Percentiles rank a stretch among this genome's conserved stretches.
These are phyloP conservation scores for Herminia tarsipennalis DNA, from an alignment of 2,888 invertebrate genomes.

Conservation along the genomic window DNA sequence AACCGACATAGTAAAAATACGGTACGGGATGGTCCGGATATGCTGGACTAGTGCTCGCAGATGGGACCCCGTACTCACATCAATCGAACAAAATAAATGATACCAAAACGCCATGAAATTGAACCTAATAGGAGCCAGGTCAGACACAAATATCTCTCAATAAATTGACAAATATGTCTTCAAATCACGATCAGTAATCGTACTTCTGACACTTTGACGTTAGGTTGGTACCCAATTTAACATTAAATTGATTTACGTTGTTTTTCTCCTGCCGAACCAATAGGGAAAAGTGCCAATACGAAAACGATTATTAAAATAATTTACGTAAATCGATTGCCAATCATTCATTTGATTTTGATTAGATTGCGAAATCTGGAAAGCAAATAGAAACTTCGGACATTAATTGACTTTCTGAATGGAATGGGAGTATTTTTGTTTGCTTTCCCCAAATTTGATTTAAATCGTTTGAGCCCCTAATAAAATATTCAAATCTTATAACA, in stretches of 20 bases:
- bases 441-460: slow-evolving; percentile 12
- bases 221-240: no score
- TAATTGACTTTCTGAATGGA: slow-evolving; percentile 18
- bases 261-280: neutral
- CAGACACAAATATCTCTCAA: no score
- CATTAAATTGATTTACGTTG: neutral
- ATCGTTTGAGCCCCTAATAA: neutral
- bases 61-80: no score
- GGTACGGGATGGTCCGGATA: no score
- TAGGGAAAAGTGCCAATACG: neutral
- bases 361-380: slow-evolving; percentile 7
- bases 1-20: no score
- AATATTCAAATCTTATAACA: neutral
- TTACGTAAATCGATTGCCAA: neutral
- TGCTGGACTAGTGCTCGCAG: no score
- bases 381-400: slow-evolving; percentile 8
- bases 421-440: slow-evolving; percentile 6
- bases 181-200: no score
- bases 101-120: no score
- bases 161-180: no score
- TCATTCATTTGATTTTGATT: slow-evolving; percentile 5
- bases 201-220: no score
- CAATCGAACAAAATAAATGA: no score
- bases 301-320: neutral
- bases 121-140: no score